Evolutionary conservation across 1,140 invertebrate species (phyloP).

Genomic region (Stratiolaelaps scimitus): DNA sequence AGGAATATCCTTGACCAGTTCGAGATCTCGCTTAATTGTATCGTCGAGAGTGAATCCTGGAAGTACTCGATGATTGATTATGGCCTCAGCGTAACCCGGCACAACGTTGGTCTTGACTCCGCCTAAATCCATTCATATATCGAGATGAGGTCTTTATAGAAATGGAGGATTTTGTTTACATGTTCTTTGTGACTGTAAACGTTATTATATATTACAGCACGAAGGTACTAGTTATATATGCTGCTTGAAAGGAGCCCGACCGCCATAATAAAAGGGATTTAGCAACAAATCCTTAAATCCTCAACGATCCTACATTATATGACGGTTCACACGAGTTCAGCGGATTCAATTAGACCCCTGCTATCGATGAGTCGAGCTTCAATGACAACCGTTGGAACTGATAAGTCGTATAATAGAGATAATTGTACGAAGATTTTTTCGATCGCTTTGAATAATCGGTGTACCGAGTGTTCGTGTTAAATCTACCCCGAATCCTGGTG

Average conservation of each 20-base stretch:
- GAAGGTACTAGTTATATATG: conserved; percentile 1
- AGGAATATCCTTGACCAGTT: conserved; percentile 4
- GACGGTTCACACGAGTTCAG: too few relatives aligned
- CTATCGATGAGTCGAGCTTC: too few relatives aligned
- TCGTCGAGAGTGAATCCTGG: conserved; percentile 45
- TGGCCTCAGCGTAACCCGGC: conserved; percentile 44
- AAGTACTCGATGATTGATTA: conserved; percentile 49
- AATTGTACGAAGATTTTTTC: too few relatives aligned
- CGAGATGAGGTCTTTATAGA: conserved; percentile 18
- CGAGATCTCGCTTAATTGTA: background rate
- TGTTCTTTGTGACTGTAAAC: background rate
- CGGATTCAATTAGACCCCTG: too few relatives aligned
- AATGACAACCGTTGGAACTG: too few relatives aligned
- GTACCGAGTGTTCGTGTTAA: too few relatives aligned
- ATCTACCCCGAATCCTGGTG: conserved; percentile 47
- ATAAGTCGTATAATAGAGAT: too few relatives aligned
- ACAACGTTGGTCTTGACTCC: conserved; percentile 46
- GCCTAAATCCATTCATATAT: conserved; percentile 26
- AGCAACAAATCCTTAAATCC: too few relatives aligned
- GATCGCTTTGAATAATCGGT: too few relatives aligned
- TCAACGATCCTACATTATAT: too few relatives aligned
- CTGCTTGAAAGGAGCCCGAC: conserved; percentile 38
- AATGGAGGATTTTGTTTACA: conserved; percentile 33
- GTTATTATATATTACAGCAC: conserved; percentile 26
- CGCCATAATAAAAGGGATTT: too few relatives aligned